Evolutionary conservation across 2,888 invertebrate species (phyloP), one percentile per base, ranked within the genome.

Genomic region (Sarcophaga variegata): DNA sequence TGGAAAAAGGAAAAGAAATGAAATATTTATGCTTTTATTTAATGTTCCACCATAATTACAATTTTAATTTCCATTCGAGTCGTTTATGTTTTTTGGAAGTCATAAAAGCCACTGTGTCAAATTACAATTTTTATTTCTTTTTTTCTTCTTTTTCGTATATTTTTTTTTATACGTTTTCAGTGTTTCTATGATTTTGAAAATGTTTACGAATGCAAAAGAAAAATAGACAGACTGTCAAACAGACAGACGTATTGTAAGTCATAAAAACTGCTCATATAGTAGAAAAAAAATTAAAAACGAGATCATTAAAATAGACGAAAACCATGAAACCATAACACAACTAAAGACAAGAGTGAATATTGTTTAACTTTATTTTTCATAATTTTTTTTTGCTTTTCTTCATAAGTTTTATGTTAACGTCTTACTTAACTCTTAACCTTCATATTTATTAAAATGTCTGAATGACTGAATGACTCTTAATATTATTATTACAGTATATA

Each of bases 381-480:
- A 5, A 14, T 17, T 54, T 54, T 14, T 14, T 54, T 54, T 54
- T 54, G 54, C 17, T 54, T 54, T 14, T 14, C 14, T 10, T 37
- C 37, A 8, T 37, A 37, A 37, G 78, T 78, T 49, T 82, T 71
- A 79, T 66, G 25, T 85, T 84, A 75, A 87, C 79, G 78, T 79
- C 81, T 85, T 81, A 83, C 71, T 88, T 83, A 80, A 72, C 87
- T 59, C 80, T 87, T 82, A 83, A 86, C 87, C 88, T 87, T 87
- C 87, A 80, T 59, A 80, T 14, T 54, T 12, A 12, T 54, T 54
- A 14, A 5, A 54, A 5, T 37, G 37, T 6, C 6, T 49, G 49
- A 49, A 17, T 17, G 14, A 3, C 12, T 54, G 54, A 54, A 54
- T 54, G 54, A 54, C 54, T 54, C 10, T 54, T 14, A 14, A 4